Evolutionary conservation across 2,888 invertebrate genomes (phyloP), one percentile per base, ranked within the genome.

Genomic region (Acronicta aceris): DNA sequence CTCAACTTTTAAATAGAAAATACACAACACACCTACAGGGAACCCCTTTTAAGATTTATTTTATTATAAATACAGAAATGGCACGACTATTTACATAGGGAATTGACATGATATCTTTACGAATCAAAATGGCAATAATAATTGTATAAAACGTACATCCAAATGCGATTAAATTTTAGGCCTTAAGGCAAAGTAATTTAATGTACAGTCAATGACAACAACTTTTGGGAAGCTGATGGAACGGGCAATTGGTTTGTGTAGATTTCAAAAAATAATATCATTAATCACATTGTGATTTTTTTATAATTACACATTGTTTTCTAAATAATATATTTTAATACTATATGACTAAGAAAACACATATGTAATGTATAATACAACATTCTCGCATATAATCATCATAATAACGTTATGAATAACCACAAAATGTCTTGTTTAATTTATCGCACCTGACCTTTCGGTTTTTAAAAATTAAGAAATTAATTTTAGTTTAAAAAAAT

Each of bases 51-150:
- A 71, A 71, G 61, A 76, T 76, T 79, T 77, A 79, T 56, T 63
- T 81, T 71, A 78, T 84, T 83, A 84, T 82, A 82, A 87, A 84
- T 87, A 90, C 84, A 88, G 79, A 82, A 89, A 94, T 94, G 93
- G 94, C 94, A 94, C 94, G 81, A 89, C 86, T 94, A 94, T 94
- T 82, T 93, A 93, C 93, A 94, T 83, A 81, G 85, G 92, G 88
- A 93, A 94, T 94, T 94, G 94, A 94, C 94, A 90, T 89, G 84
- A 86, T 89, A 82, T 80, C 81, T 86, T 83, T 81, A 84, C 69
- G 86, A 86, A 84, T 81, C 65, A 84, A 82, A 77, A 78, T 79
- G 78, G 79, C 78, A 74, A 64, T 77, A 56, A 65, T 68, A 72
- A 82, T 76, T 77, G 79, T 79, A 79, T 76, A 73, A 78, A 69